Percentiles rank a stretch among this genome's conserved stretches.
Evolutionary conservation across 2,113 vertebrate genomes (phyloP).

Genomic region (Hemichromis elongatus): DNA sequence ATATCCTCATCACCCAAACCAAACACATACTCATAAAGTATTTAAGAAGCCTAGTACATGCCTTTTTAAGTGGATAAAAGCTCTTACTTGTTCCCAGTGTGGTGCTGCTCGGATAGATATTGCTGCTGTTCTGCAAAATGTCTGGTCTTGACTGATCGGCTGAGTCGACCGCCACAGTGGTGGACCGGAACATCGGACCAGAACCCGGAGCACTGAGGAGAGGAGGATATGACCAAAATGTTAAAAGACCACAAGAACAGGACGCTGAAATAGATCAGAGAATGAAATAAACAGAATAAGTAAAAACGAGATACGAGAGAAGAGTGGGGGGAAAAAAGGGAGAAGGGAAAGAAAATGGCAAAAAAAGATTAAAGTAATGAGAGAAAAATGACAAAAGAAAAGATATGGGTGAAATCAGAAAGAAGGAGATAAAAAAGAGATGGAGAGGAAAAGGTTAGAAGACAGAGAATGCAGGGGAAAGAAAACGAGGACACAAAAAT

Average conservation of each 20-base stretch:
- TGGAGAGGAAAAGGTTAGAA: background rate
- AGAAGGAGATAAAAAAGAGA: background rate
- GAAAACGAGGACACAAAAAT: background rate
- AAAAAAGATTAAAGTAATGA: background rate
- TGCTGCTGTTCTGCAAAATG: constrained; percentile 21
- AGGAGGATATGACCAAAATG: background rate
- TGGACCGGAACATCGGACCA: constrained; percentile 69
- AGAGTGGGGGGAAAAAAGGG: background rate
- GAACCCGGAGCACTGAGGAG: constrained; percentile 58
- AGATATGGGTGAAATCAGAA: background rate
- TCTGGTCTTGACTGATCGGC: background rate
- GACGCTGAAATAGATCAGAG: background rate
- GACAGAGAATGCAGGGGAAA: background rate
- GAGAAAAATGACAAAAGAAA: background rate
- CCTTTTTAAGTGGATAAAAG: background rate
- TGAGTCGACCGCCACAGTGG: constrained; percentile 63
- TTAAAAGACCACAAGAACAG: background rate
- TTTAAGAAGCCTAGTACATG: background rate
- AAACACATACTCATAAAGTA: constrained; percentile 46
- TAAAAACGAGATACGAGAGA: background rate
- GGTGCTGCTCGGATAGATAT: background rate
- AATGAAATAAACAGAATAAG: background rate
- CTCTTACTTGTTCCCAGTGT: constrained; percentile 37
- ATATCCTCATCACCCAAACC: constrained; percentile 39
- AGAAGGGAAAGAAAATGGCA: background rate